Percentiles rank a stretch among this genome's conserved stretches.
Conservation (phyloP, 2,797 vertebrate genomes). For the Lacerta viridis region DNA sequence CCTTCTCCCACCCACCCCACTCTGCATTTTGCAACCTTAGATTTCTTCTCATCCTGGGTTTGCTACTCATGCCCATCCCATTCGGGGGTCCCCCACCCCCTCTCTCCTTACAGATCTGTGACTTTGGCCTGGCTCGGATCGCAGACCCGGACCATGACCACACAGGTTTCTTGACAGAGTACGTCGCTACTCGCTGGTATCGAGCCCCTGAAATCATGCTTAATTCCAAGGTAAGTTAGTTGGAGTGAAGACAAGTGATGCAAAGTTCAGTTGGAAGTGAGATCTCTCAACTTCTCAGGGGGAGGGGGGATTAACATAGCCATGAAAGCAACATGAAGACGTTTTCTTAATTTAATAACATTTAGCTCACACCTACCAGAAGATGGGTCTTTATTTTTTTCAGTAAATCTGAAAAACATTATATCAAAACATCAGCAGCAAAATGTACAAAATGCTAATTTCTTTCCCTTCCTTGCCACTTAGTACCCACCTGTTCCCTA, state of each 20-base stretch:
- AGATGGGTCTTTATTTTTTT: neutral
- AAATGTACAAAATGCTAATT: neutral
- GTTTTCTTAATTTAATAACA: neutral
- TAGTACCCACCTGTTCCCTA: neutral
- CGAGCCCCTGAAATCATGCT: slow-evolving; percentile 96
- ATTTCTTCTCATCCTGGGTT: neutral
- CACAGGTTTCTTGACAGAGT: slow-evolving; percentile 92
- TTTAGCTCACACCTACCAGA: neutral
- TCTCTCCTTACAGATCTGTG: slow-evolving; percentile 87
- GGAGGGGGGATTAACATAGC: neutral
- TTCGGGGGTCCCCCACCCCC: neutral
- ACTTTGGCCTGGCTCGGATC: slow-evolving; percentile 93
- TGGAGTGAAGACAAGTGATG: neutral
- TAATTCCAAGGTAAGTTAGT: slow-evolving; percentile 88
- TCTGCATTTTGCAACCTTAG: neutral
- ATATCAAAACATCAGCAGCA: neutral
- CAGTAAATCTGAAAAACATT: neutral
- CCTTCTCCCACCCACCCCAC: too few relatives aligned
- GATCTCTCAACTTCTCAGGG: too few relatives aligned
- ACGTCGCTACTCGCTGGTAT: slow-evolving; percentile 96
- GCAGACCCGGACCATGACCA: slow-evolving; percentile 92
- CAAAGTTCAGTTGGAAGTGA: neutral
- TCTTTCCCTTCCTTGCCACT: neutral
- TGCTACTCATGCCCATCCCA: neutral
- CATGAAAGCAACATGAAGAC: neutral